phyloP scores from a whole-genome alignment of 2,113 vertebrate species.

The Plecotus auritus region DNA sequence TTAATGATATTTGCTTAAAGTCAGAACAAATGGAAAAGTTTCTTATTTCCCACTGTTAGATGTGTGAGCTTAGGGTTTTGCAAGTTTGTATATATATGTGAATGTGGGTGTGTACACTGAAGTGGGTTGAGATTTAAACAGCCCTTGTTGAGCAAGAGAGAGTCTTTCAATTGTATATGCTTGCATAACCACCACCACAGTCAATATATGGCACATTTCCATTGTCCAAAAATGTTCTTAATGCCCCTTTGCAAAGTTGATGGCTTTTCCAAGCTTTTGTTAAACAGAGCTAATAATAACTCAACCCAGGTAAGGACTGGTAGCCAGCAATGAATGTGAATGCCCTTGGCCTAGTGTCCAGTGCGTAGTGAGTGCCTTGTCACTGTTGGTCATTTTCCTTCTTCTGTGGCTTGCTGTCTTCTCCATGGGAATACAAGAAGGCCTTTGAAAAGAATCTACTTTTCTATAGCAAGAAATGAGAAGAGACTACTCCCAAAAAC shows the following conservation, averaged over 20 bases:
- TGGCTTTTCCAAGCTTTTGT: neutral
- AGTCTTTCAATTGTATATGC: neutral
- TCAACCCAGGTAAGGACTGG: neutral
- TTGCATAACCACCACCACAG: neutral
- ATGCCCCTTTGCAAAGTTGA: neutral
- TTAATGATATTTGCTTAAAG: slow-evolving; percentile 30
- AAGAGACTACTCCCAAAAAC: neutral
- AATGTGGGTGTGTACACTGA: neutral
- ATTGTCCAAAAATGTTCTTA: neutral
- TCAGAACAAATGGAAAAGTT: neutral
- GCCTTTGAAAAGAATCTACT: neutral
- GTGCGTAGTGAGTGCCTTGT: neutral
- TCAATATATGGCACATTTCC: neutral
- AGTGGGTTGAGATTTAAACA: neutral
- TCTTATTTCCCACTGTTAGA: neutral
- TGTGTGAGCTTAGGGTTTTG: neutral
- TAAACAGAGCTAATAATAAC: neutral
- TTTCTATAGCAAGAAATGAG: neutral
- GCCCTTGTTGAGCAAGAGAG: neutral
- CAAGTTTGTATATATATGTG: neutral
- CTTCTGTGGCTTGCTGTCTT: neutral
- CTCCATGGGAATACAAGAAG: neutral
- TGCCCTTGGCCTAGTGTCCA: neutral
- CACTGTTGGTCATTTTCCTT: neutral
- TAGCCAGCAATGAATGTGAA: neutral